Percentiles rank a stretch among this genome's conserved stretches.
These are phyloP conservation scores for Notocelia uddmanniana DNA, from an alignment of 2,888 invertebrate species.

Conservation along the genomic window DNA sequence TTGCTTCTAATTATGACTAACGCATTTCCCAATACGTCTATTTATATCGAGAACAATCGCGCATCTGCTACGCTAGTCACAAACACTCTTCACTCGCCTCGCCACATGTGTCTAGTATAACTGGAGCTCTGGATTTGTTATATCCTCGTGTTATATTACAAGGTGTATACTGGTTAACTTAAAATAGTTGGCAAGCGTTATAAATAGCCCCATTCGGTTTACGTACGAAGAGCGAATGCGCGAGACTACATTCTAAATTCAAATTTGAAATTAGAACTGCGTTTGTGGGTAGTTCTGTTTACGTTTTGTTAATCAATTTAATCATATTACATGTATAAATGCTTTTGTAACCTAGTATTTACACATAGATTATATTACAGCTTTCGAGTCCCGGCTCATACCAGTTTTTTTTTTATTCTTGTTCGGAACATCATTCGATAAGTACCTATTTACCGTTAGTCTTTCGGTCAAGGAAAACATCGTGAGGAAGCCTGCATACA, in stretches of 20 bases:
- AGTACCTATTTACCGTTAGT: too few species aligned
- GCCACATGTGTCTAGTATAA: not conserved
- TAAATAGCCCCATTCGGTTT: not conserved
- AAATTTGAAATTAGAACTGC: not conserved
- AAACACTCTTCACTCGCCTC: not conserved
- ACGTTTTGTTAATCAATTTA: too few species aligned
- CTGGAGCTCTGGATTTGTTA: not conserved
- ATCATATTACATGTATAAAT: too few species aligned
- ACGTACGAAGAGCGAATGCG: not conserved
- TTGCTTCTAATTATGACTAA: conserved; percentile 30
- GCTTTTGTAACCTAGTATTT: too few species aligned
- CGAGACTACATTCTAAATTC: not conserved
- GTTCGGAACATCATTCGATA: too few species aligned
- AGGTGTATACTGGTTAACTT: not conserved
- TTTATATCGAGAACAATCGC: conserved; percentile 29
- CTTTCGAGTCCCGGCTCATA: too few species aligned
- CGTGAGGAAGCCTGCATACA: too few species aligned
- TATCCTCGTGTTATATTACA: not conserved
- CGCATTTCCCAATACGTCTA: conserved; percentile 32
- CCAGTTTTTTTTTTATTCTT: too few species aligned
- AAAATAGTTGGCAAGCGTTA: not conserved
- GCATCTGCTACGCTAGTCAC: conserved; percentile 7
- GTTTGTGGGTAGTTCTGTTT: too few species aligned
- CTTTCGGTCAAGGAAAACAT: too few species aligned
- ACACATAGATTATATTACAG: too few species aligned